These are phyloP conservation scores for Neoscelio sp. DNA, from an alignment of 2,888 invertebrate species.

Conservation along the genomic window DNA sequence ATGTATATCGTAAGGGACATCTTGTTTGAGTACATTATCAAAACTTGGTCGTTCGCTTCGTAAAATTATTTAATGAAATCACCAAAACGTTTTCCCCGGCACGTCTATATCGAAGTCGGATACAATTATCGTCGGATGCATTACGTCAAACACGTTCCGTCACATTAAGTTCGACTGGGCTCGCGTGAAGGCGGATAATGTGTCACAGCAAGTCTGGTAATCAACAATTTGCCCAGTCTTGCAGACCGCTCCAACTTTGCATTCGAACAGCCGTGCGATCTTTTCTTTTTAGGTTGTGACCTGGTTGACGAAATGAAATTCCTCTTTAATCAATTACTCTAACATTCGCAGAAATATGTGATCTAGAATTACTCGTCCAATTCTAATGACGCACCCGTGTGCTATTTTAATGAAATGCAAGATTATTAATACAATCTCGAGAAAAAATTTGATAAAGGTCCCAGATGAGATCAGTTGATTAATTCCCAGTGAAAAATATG, in stretches of 20 bases:
- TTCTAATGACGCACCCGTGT: conserved; percentile 7
- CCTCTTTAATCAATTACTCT: conserved; percentile 61
- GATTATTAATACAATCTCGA: too few relatives aligned
- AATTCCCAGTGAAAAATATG: too few relatives aligned
- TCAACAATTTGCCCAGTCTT: conserved; percentile 35
- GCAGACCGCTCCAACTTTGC: conserved; percentile 30
- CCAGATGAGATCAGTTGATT: too few relatives aligned
- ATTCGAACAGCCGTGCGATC: conserved; percentile 16
- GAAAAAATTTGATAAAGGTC: too few relatives aligned
- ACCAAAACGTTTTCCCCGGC: conserved; percentile 15
- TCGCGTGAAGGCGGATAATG: conserved; percentile 29
- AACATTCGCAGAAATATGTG: conserved; percentile 27
- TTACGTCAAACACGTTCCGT: conserved; percentile 38
- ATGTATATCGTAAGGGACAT: conserved; percentile 6
- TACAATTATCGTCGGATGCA: conserved; percentile 44
- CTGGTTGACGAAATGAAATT: conserved; percentile 66
- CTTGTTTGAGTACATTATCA: conserved; percentile 1
- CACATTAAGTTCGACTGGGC: conserved; percentile 7
- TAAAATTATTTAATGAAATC: conserved; percentile 29
- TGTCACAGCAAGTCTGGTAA: conserved; percentile 32
- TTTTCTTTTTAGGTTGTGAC: conserved; percentile 58
- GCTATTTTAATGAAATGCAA: not conserved
- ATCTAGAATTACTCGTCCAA: conserved; percentile 19
- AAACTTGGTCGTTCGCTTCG: conserved; percentile 26
- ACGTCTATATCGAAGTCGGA: conserved; percentile 11